Conservation (phyloP, 2,888 invertebrate species). For the Yponomeuta cagnagella region DNA sequence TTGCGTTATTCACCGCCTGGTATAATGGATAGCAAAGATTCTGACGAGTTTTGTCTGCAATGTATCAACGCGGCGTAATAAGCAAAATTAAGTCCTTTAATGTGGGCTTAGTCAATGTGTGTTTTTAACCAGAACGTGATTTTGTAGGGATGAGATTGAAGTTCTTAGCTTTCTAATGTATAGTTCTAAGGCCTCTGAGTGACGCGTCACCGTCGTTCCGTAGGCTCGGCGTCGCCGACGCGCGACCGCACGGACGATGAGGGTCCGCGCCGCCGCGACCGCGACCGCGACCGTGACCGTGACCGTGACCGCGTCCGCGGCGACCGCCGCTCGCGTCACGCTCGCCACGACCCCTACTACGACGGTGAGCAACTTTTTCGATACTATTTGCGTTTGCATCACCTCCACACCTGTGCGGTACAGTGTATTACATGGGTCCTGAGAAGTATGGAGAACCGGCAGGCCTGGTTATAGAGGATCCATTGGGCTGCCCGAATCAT, state of each 20-base stretch:
- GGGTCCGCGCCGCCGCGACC: conserved; percentile 33
- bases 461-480: too few relatives aligned
- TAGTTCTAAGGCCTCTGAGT: too few relatives aligned
- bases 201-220: neutral
- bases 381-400: neutral
- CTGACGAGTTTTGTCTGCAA: too few relatives aligned
- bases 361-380: conserved; percentile 32
- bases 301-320: conserved; percentile 30
- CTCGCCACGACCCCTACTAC: conserved; percentile 41
- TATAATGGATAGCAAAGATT: neutral
- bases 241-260: conserved; percentile 54
- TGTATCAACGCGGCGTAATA: too few relatives aligned
- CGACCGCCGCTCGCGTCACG: conserved; percentile 23
- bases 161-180: too few relatives aligned
- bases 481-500: neutral
- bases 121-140: too few relatives aligned
- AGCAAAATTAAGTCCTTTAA: too few relatives aligned
- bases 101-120: too few relatives aligned
- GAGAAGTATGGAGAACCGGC: too few relatives aligned
- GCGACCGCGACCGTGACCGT: conserved; percentile 33
- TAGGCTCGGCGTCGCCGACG: conserved; percentile 45
- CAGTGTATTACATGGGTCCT: too few relatives aligned
- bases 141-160: too few relatives aligned
- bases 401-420: too few relatives aligned
- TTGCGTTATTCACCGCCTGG: neutral